Evolutionary conservation across 1,140 invertebrate genomes (phyloP).

Genomic region (Coelopa frigida): DNA sequence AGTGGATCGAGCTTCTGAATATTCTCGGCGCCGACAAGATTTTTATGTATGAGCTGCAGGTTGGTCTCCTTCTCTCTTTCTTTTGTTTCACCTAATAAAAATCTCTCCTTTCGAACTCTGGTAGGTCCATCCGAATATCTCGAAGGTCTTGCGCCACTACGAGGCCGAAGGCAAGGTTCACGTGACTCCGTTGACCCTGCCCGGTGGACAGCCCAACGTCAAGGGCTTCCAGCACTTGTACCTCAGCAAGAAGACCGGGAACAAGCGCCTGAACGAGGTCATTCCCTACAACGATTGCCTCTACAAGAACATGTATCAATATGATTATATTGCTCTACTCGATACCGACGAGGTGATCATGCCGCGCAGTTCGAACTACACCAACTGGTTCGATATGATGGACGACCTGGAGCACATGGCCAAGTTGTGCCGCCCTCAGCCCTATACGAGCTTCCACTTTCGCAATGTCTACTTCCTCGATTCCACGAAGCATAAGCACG

Average conservation of each 20-base stretch:
- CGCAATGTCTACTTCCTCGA: slow-evolving; percentile 89
- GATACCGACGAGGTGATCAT: slow-evolving; percentile 93
- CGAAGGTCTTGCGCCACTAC: slow-evolving; percentile 75
- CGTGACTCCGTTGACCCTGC: slow-evolving; percentile 71
- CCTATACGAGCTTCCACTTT: slow-evolving; percentile 72
- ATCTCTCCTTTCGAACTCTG: too few species aligned
- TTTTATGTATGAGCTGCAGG: slow-evolving; percentile 71
- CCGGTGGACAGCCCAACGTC: slow-evolving; percentile 76
- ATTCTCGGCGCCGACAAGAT: slow-evolving; percentile 82
- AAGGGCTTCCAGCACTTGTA: slow-evolving; percentile 76
- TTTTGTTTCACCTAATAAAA: slow-evolving; percentile 41
- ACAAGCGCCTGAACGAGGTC: slow-evolving; percentile 82
- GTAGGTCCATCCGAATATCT: slow-evolving; percentile 82
- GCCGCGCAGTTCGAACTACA: slow-evolving; percentile 46
- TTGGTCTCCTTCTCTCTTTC: slow-evolving; percentile 22
- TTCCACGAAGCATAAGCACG: slow-evolving; percentile 68
- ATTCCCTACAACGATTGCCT: slow-evolving; percentile 94
- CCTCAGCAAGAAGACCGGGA: slow-evolving; percentile 68
- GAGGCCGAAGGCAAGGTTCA: slow-evolving; percentile 61
- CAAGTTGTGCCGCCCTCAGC: slow-evolving; percentile 40
- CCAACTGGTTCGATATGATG: slow-evolving; percentile 67
- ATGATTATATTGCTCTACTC: slow-evolving; percentile 78
- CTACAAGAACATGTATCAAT: slow-evolving; percentile 82
- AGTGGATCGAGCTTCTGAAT: slow-evolving; percentile 84
- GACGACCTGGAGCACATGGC: slow-evolving; percentile 39